These are phyloP conservation scores for Sabellastarte sp. DNA, from an alignment of 2,888 invertebrate genomes.

Conservation along the genomic window DNA sequence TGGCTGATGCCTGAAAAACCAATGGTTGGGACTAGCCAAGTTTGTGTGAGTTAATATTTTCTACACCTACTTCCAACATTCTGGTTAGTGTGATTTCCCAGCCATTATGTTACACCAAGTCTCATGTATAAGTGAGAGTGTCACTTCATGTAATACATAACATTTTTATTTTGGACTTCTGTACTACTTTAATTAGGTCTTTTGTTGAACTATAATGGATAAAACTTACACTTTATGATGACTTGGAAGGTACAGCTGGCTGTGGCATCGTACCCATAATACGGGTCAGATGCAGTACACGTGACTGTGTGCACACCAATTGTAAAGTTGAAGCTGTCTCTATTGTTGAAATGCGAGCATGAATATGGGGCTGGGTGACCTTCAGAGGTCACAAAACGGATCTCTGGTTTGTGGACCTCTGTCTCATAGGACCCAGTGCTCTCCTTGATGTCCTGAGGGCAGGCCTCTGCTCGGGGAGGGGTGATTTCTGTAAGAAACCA, in stretches of 20 bases:
- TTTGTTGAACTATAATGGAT: too few species aligned
- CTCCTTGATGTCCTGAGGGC: slow-evolving; percentile 19
- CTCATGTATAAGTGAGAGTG: too few species aligned
- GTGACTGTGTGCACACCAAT: slow-evolving; percentile 21
- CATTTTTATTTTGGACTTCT: too few species aligned
- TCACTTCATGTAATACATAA: too few species aligned
- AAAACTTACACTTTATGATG: slow-evolving; percentile 24
- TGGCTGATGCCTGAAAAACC: too few species aligned
- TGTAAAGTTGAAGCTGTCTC: slow-evolving; percentile 16
- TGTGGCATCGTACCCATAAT: slow-evolving; percentile 20
- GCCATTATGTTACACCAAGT: too few species aligned
- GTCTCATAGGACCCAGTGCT: slow-evolving; percentile 13
- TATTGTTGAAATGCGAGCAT: slow-evolving; percentile 21
- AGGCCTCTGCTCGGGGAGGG: slow-evolving; percentile 20
- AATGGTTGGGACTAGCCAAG: too few species aligned
- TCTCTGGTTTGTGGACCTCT: slow-evolving; percentile 7
- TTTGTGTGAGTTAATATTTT: too few species aligned
- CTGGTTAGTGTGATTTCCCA: too few species aligned
- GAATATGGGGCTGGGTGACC: slow-evolving; percentile 16
- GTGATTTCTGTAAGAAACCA: slow-evolving; percentile 23
- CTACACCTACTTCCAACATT: too few species aligned
- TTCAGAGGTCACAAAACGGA: slow-evolving; percentile 2
- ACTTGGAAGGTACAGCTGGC: slow-evolving; percentile 21
- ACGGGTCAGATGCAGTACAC: slow-evolving; percentile 27
- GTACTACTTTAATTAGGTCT: too few species aligned